Evolutionary conservation across 2,797 vertebrate genomes (phyloP), one percentile per base, ranked within the genome.

Genomic region (Chaetodon trifasciatus): DNA sequence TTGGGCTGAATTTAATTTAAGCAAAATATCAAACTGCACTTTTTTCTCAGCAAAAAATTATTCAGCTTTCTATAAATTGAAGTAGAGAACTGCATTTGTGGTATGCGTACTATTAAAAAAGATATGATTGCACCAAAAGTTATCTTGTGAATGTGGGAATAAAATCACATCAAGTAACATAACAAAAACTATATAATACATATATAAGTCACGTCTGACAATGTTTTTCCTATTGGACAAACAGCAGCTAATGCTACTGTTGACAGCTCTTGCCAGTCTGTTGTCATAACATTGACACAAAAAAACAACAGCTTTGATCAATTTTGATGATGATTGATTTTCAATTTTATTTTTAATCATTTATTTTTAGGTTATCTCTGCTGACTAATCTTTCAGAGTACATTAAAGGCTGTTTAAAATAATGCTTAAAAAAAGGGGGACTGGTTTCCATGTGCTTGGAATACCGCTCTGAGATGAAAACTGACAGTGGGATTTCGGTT

Each of bases 401-500:
- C 42, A 44, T 44, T 44, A 44, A 44, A 44, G 42, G 42, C 8
- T 13, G 8, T 44, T 44, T 44, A 44, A 44, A 44, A 3, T 44
- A 44, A 44, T 44, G 42, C 42, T 42, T 75, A 56, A 19, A 65
- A 72, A 83, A 53, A 55, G 53, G 0, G n/a, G 11, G n/a, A 37
- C 21, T 2, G 10, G 4, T 21, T 32, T 65, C 35, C 37, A 65
- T 66, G 65, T 47, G 64, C 53, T 56, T 53, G 44, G 74, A 55
- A 70, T 50, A 83, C 55, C 56, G 28, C 47, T 67, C 37, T 49
- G 55, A 77, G 74, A 76, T 53, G 28, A 17, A 79, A 81, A 83
- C 70, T 64, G 40, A 58, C 47, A 78, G 55, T 35, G 35, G 60
- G 73, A 82, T 81, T 64, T 64, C 71, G 76, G 74, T 84, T 88